These are phyloP conservation scores for Polyommatus icarus DNA, from an alignment of 2,888 invertebrate species.

Conservation along the genomic window DNA sequence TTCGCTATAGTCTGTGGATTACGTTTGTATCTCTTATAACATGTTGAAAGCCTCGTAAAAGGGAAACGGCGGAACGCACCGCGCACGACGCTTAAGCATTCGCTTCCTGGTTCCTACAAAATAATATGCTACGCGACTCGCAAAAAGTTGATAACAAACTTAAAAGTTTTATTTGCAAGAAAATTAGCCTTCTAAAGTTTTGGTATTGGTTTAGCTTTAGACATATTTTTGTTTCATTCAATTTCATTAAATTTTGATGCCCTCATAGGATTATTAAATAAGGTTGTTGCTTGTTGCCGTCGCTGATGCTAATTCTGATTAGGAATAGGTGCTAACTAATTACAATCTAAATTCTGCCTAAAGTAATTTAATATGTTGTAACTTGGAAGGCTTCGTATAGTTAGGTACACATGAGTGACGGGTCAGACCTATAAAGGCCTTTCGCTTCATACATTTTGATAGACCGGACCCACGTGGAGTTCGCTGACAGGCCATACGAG, in stretches of 20 bases:
- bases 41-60: constrained; percentile 27
- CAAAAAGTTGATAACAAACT: neutral
- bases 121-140: neutral
- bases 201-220: no score
- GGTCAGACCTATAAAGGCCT: constrained; percentile 26
- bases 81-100: neutral
- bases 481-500: constrained; percentile 27
- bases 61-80: neutral
- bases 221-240: no score
- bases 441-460: constrained; percentile 30
- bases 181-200: no score
- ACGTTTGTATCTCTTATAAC: constrained; percentile 25
- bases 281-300: neutral
- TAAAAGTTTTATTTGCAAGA: neutral
- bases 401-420: constrained; percentile 26
- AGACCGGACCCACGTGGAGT: constrained; percentile 25
- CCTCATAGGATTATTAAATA: neutral
- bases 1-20: constrained; percentile 23
- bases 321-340: neutral
- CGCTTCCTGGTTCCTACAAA: neutral
- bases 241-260: neutral
- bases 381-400: neutral
- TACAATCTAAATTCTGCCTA: neutral
- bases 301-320: neutral
- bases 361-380: constrained; percentile 3